Percentiles rank a stretch among this genome's conserved stretches.
Conservation (phyloP, 1,140 invertebrate genomes). For the Zaprionus lachaisei region DNA sequence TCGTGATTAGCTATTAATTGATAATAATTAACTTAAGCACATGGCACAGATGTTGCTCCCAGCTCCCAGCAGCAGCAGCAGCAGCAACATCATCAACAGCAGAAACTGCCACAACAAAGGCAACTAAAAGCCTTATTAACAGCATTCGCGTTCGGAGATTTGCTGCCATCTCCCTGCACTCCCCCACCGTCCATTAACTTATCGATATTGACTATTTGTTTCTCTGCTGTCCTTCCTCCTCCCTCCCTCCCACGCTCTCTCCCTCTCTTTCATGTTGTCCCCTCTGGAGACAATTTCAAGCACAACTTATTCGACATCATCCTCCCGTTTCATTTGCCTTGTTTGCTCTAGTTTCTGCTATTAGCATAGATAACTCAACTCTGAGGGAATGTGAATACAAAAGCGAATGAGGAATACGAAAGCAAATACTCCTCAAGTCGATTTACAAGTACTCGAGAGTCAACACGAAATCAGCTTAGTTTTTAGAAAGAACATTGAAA, state of each 20-base stretch:
- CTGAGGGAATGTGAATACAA: not conserved
- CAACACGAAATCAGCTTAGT: not conserved
- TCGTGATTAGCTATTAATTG: slow-evolving; percentile 82
- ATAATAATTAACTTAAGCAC: slow-evolving; percentile 82
- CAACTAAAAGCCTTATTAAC: slow-evolving; percentile 53
- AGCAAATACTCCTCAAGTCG: not conserved
- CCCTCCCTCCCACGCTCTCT: not conserved
- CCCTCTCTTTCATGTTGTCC: not conserved
- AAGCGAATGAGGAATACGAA: not conserved
- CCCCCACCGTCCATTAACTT: not conserved
- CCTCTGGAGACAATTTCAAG: not conserved
- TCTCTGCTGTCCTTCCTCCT: not conserved
- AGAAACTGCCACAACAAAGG: slow-evolving; percentile 4
- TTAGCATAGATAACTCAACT: slow-evolving; percentile 36
- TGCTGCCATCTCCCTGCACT: slow-evolving; percentile 9
- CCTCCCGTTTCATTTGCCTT: slow-evolving; percentile 6
- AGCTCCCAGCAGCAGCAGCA: slow-evolving; percentile 23
- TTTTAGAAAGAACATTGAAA: not conserved
- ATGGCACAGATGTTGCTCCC: slow-evolving; percentile 61
- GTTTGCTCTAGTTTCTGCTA: slow-evolving; percentile 14
- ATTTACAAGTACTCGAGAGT: not conserved
- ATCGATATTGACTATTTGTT: slow-evolving; percentile 41
- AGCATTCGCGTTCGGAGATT: slow-evolving; percentile 45
- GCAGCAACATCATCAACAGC: slow-evolving; percentile 12
- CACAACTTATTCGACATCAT: slow-evolving; percentile 19